phyloP scores from a whole-genome alignment of 2,888 invertebrate genomes.

The Calameuta idolon region DNA sequence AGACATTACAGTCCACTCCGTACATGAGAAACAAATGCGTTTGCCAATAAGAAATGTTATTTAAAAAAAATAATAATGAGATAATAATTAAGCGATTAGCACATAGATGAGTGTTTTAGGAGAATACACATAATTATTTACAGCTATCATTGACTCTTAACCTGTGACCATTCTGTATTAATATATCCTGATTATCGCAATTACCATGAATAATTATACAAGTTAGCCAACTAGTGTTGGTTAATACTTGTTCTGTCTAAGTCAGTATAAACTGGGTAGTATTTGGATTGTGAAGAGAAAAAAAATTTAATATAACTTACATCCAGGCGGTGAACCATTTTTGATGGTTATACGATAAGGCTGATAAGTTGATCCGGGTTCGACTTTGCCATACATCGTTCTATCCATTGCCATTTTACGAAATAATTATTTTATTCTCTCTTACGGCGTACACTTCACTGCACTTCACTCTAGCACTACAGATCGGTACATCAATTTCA shows the following conservation, averaged over 20 bases:
- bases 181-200: background rate
- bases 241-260: background rate
- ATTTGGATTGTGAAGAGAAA: slow-evolving; percentile 6
- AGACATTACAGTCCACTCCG: background rate
- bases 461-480: background rate
- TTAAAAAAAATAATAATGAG: background rate
- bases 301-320: slow-evolving; percentile 73
- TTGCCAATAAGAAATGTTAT: background rate
- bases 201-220: background rate
- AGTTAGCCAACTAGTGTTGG: background rate
- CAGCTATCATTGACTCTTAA: background rate
- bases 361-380: slow-evolving; percentile 82
- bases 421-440: background rate
- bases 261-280: background rate
- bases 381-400: slow-evolving; percentile 90
- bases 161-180: background rate
- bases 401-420: slow-evolving; percentile 77
- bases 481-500: background rate
- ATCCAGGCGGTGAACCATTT: slow-evolving; percentile 87
- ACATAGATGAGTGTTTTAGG: background rate
- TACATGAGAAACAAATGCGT: background rate
- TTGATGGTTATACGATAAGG: slow-evolving; percentile 87
- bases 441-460: background rate
- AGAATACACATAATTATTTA: background rate
- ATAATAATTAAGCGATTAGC: background rate